Evolutionary conservation across 2,113 vertebrate species (phyloP), one percentile per base, ranked within the genome.

Genomic region (Gadus chalcogrammus): DNA sequence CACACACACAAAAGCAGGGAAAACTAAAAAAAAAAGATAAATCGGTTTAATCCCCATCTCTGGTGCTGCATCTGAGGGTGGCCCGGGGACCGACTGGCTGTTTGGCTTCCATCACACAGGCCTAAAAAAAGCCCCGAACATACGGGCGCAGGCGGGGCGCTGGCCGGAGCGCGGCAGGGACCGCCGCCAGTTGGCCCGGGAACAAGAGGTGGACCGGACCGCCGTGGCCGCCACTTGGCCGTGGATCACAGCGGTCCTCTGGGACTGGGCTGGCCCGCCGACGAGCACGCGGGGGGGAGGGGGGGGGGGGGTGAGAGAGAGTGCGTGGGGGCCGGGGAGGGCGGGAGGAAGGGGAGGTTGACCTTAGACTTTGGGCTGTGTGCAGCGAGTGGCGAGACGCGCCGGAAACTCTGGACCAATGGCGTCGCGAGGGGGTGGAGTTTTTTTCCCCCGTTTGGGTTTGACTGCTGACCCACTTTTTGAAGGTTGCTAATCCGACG

Each of bases 211-310:
- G 88, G 89, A 90, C 89, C 83, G 80, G 88, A 84, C 83, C 86
- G 80, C 83, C 86, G 85, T 88, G 90, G 88, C 88, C 75, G 84
- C 82, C 80, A 79, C 88, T 91, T 93, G 92, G 92, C 91, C 79
- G 7, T 67, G 89, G 91, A 93, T 92, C 92, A 93, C 85, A 93
- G 90, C 77, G 80, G 88, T 91, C 91, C 91, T 86, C 83, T 71
- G 88, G 90, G 90, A 92, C 85, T 69, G 67, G 53, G 67, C 78
- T 89, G 90, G 89, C 88, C 81, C 42, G 78, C 71, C 72, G 69
- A 75, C 68, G 76, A 74, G 80, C 70, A 42, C 61, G 70, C n/a
- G n/a, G n/a, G n/a, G n/a, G n/a, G n/a, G 22, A 76, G 83, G 78
- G 86, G 87, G 79, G 82, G 81, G 82, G 87, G 83, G 81, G 79